Conservation (phyloP, 92 coral and sea anemone genomes). For the Pocillopora grandis region DNA sequence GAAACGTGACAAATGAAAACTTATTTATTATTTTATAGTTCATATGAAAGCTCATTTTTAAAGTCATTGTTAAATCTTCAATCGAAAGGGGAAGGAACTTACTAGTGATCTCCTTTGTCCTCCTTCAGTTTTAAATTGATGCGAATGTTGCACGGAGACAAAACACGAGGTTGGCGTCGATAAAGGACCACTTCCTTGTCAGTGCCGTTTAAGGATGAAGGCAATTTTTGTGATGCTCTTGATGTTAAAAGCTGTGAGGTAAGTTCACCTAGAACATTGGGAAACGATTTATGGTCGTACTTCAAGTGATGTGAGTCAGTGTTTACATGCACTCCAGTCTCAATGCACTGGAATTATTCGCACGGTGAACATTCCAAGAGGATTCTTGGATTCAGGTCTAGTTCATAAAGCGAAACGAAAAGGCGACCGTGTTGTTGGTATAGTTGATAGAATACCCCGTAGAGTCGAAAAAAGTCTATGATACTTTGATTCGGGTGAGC, state of each 20-base stretch:
- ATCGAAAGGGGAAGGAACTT: conserved; percentile 7
- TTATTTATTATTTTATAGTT: not conserved
- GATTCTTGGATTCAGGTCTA: no score
- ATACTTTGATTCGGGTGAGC: no score
- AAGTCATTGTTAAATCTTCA: not conserved
- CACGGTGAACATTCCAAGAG: no score
- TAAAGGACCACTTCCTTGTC: not conserved
- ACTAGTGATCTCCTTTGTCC: not conserved
- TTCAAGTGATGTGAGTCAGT: no score
- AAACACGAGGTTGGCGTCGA: not conserved
- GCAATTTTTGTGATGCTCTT: not conserved
- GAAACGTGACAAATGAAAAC: not conserved
- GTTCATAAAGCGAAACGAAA: no score
- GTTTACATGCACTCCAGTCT: no score
- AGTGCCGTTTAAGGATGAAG: conserved; percentile 2
- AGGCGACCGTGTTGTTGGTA: no score
- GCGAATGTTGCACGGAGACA: not conserved
- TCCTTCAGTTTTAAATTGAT: not conserved
- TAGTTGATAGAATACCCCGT: no score
- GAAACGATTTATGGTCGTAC: not conserved
- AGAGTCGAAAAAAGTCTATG: no score
- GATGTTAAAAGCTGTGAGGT: conserved; percentile 23
- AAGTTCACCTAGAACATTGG: not conserved
- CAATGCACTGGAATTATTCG: no score
- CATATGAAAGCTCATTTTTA: not conserved